These are phyloP conservation scores for Zeus faber DNA, from an alignment of 2,113 vertebrate genomes.

Conservation along the genomic window DNA sequence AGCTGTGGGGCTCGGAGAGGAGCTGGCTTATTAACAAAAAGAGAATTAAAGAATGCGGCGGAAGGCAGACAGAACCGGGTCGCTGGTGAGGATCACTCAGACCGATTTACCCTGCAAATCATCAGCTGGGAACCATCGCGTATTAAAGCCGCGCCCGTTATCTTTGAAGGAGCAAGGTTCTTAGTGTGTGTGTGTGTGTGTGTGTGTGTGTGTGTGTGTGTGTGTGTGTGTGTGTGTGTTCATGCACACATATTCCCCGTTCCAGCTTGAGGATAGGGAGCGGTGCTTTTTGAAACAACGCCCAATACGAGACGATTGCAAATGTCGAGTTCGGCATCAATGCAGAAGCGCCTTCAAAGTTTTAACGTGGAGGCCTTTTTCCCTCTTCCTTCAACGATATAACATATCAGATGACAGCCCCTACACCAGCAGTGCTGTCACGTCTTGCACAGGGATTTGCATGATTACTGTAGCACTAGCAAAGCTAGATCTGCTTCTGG, in stretches of 20 bases:
- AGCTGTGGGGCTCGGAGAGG: slow-evolving; percentile 26
- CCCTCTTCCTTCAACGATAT: slow-evolving; percentile 46
- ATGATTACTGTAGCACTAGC: too few relatives aligned
- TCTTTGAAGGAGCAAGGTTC: neutral
- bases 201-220: slow-evolving; percentile 23
- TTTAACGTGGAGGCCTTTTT: slow-evolving; percentile 12
- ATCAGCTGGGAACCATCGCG: slow-evolving; percentile 7
- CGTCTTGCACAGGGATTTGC: slow-evolving; percentile 10
- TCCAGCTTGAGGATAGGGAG: slow-evolving; percentile 24
- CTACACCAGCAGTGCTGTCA: slow-evolving; percentile 28
- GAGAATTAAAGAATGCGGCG: slow-evolving; percentile 51
- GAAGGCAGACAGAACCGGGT: slow-evolving; percentile 31
- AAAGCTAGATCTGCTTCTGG: too few relatives aligned
- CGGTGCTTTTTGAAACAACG: slow-evolving; percentile 50
- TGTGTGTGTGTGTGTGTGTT: slow-evolving; percentile 31
- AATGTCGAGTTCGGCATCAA: slow-evolving; percentile 49
- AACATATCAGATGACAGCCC: slow-evolving; percentile 25
- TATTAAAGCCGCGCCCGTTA: slow-evolving; percentile 12
- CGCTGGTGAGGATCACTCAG: slow-evolving; percentile 10
- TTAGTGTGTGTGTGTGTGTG: neutral
- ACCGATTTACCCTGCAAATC: slow-evolving; percentile 29
- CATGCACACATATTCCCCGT: too few relatives aligned
- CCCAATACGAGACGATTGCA: slow-evolving; percentile 36
- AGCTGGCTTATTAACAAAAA: slow-evolving; percentile 45
- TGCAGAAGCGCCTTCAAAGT: slow-evolving; percentile 26